Percentiles rank a stretch among this genome's conserved stretches.
These are phyloP conservation scores for Rachycentron canadum DNA, from an alignment of 2,797 vertebrate genomes.

Conservation along the genomic window DNA sequence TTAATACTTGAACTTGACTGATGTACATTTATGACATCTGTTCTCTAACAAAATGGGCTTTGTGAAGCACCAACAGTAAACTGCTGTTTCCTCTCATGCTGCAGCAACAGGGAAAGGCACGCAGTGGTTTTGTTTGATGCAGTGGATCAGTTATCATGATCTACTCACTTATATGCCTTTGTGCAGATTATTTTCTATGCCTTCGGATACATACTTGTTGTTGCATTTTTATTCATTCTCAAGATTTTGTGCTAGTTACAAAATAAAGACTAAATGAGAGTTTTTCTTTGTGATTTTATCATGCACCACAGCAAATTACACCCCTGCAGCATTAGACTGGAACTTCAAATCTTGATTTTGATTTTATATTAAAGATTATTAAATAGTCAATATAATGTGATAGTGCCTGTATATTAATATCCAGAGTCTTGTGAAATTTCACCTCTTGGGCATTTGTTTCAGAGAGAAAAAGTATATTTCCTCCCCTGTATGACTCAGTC, in stretches of 20 bases:
- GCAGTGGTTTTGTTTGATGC: slow-evolving; percentile 14
- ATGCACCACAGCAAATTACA: background rate
- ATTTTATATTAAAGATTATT: too few relatives aligned
- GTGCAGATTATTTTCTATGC: background rate
- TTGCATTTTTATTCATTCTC: background rate
- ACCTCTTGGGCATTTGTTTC: too few relatives aligned
- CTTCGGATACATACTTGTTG: background rate
- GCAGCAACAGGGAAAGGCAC: background rate
- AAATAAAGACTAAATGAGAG: background rate
- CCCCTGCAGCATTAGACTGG: background rate
- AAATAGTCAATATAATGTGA: too few relatives aligned
- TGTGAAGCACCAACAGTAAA: background rate
- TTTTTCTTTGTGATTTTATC: background rate
- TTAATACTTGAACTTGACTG: background rate
- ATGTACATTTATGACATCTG: background rate
- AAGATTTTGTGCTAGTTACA: background rate
- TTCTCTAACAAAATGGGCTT: background rate
- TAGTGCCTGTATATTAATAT: background rate
- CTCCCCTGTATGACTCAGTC: slow-evolving; percentile 54
- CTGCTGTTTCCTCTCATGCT: slow-evolving; percentile 27
- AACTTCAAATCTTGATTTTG: background rate
- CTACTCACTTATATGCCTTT: background rate
- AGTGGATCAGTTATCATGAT: background rate
- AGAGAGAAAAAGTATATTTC: too few relatives aligned
- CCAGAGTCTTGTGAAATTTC: too few relatives aligned